phyloP scores from a whole-genome alignment of 2,113 vertebrate genomes.

The Podarcis raffonei region DNA sequence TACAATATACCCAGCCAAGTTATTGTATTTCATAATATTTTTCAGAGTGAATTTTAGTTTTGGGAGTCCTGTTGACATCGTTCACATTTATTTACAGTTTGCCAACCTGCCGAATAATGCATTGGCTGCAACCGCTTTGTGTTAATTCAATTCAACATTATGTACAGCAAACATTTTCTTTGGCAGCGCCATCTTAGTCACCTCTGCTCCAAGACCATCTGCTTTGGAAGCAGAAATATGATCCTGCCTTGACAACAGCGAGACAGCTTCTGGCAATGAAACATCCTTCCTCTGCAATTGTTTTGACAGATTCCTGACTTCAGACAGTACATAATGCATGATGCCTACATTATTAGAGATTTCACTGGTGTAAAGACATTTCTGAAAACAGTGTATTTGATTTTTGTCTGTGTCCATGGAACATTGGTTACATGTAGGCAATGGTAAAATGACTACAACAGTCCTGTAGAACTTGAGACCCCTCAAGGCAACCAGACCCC shows the following conservation, averaged over 20 bases:
- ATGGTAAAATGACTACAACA: conserved; percentile 46
- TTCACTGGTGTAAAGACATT: conserved; percentile 71
- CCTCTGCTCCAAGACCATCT: conserved; percentile 54
- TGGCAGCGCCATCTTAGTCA: conserved; percentile 59
- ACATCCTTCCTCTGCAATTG: conserved; percentile 37
- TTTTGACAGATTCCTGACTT: conserved; percentile 67
- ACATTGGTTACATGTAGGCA: conserved; percentile 29
- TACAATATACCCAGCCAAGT: conserved; percentile 22
- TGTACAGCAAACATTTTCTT: conserved; percentile 66
- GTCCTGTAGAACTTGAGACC: background rate
- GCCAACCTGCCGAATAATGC: conserved; percentile 61
- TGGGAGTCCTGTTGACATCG: conserved; percentile 60
- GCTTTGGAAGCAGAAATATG: conserved; percentile 63
- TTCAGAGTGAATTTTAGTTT: conserved; percentile 42
- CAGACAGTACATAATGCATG: conserved; percentile 73
- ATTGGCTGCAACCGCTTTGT: conserved; percentile 68
- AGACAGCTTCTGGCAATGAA: conserved; percentile 39
- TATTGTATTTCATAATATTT: conserved; percentile 26
- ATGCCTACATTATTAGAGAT: conserved; percentile 72
- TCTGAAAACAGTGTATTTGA: conserved; percentile 68
- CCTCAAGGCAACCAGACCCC: background rate
- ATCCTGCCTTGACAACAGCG: conserved; percentile 61
- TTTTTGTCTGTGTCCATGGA: conserved; percentile 46
- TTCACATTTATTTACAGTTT: conserved; percentile 45
- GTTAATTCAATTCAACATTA: conserved; percentile 65